Base-by-base conservation (phyloP, 37 sponge, comb jelly and placozoan genomes). In the Chondrosia reniformis region DNA sequence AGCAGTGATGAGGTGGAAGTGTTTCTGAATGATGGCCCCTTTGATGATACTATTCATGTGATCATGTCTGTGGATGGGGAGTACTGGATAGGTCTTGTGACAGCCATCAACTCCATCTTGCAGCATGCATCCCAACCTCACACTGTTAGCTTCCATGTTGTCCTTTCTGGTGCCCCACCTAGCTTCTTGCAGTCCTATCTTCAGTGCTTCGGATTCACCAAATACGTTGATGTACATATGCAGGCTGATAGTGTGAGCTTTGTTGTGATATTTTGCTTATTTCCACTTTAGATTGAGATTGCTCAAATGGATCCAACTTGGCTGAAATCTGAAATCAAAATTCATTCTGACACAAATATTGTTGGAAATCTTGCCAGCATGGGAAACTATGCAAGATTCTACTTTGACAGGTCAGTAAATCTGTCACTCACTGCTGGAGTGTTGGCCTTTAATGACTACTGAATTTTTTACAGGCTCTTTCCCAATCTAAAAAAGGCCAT, bases 361-460 rank as follows among this genome's bases (percentile, higher is more conserved):
- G 89, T 89, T 41, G 89, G 89, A 36, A 83, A 83, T 72, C 81
- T 87, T 0, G 88, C 83, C 33, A 91, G 92, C 71, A 30, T 8
- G 2, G 92, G 84, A n/a, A 90, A 90, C 72, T 90, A 86, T 83
- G 91, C 87, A 27, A 54, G 78, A 4, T 77, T 77, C 62, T 77
- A 77, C 32, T 77, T 77, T 8, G 38, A 77, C 78, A 77, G 65
- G 78, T 58, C n/a, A 21, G 55, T 74, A 42, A n/a, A 21, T 63
- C 9, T 19, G 24, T 28, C 25, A 28, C 9, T 9, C 59, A 32
- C 2, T 76, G 4, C 33, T 55, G 46, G 69, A 42, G 25, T 88
- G 58, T 77, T 77, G 30, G 67, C 10, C 15, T 49, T 49, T 49
- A 49, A 49, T 83, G 33, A 52, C 61, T 28, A 39, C 10, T 12